phyloP scores from a whole-genome alignment of 2,888 invertebrate genomes.

The Parascotia fuliginaria region DNA sequence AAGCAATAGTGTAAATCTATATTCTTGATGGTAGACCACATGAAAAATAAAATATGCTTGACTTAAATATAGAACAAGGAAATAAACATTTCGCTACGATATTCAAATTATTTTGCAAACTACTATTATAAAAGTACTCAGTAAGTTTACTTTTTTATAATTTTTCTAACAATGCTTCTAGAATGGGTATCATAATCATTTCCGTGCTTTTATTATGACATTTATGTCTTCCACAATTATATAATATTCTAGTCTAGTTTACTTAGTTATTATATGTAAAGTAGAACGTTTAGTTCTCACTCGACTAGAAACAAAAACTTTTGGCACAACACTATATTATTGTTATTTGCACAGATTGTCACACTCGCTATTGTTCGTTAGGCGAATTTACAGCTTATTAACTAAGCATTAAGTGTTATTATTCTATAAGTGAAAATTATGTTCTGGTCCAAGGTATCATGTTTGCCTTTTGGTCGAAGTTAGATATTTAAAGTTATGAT shows the following conservation, averaged over 20 bases:
- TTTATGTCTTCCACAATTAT: slow-evolving; percentile 26
- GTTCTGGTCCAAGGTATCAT: slow-evolving; percentile 38
- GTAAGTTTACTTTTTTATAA: slow-evolving; percentile 12
- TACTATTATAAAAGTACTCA: background rate
- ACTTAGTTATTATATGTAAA: slow-evolving; percentile 15
- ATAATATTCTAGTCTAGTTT: slow-evolving; percentile 22
- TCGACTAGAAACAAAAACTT: slow-evolving; percentile 13
- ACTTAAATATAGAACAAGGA: background rate
- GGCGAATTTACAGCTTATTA: slow-evolving; percentile 17
- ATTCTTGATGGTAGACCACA: no score
- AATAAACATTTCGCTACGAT: background rate
- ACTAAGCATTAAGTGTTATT: slow-evolving; percentile 10
- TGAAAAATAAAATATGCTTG: no score
- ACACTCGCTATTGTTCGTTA: background rate
- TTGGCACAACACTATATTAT: slow-evolving; percentile 20
- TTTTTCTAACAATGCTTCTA: slow-evolving; percentile 18
- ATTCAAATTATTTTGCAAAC: background rate
- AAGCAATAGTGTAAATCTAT: no score
- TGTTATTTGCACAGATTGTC: slow-evolving; percentile 49
- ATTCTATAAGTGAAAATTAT: slow-evolving; percentile 10
- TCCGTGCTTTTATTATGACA: slow-evolving; percentile 29
- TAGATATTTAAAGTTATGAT: slow-evolving; percentile 23
- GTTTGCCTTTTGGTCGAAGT: slow-evolving; percentile 27
- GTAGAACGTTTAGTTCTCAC: slow-evolving; percentile 12
- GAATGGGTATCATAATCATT: slow-evolving; percentile 23